A percentile compares a stretch with the other conserved stretches of the same genome.
Conservation (phyloP, 2,888 invertebrate species). For the Venusia cambrica region DNA sequence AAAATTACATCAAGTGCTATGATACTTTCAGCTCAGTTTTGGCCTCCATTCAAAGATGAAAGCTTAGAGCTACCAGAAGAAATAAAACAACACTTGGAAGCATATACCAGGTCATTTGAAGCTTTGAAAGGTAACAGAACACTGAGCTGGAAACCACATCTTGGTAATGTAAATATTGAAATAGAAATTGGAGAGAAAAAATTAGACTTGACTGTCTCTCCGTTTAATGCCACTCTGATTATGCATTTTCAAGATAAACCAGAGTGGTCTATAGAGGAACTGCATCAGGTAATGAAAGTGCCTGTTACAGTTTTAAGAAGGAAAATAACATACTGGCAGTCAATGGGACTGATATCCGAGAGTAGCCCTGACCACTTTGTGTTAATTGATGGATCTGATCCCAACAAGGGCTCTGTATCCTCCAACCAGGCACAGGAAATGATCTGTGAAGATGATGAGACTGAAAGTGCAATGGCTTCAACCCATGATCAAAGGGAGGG, state of each 20-base stretch:
- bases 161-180: constrained; percentile 94
- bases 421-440: constrained; percentile 81
- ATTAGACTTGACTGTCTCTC: constrained; percentile 91
- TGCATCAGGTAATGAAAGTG: constrained; percentile 92
- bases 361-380: constrained; percentile 87
- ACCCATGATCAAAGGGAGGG: constrained; percentile 96
- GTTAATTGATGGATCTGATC: constrained; percentile 84
- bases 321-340: constrained; percentile 96
- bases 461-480: constrained; percentile 96
- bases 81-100: constrained; percentile 90
- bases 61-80: constrained; percentile 91
- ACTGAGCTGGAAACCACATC: constrained; percentile 95
- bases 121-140: constrained; percentile 95
- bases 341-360: constrained; percentile 93
- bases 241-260: constrained; percentile 94
- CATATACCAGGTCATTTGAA: constrained; percentile 95
- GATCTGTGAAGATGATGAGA: constrained; percentile 93
- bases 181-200: constrained; percentile 92
- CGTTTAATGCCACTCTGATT: constrained; percentile 96
- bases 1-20: constrained; percentile 83
- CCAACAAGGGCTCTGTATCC: constrained; percentile 77
- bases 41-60: constrained; percentile 98
- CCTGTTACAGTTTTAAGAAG: constrained; percentile 91
- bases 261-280: constrained; percentile 92
- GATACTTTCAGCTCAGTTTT: constrained; percentile 98